Evolutionary conservation across 2,113 vertebrate genomes (phyloP).

Genomic region (Notechis scutatus): DNA sequence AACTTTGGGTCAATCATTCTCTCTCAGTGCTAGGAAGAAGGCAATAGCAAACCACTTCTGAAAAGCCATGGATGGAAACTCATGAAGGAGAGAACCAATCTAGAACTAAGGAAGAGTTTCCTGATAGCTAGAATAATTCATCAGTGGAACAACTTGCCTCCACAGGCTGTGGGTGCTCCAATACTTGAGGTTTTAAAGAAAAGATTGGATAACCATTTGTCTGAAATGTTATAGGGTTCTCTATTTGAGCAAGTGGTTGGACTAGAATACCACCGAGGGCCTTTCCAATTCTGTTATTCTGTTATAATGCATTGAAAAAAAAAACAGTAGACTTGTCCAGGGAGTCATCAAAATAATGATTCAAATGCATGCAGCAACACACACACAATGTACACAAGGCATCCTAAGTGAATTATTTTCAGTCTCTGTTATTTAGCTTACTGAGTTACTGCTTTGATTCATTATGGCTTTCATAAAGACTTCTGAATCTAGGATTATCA

Average conservation of each 20-base stretch:
- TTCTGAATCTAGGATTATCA: background rate
- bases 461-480: background rate
- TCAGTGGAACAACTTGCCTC: background rate
- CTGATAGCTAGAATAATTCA: background rate
- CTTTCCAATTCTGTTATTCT: background rate
- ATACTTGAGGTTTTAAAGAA: background rate
- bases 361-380: background rate
- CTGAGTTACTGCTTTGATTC: background rate
- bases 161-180: background rate
- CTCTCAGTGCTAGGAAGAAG: background rate
- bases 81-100: background rate
- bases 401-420: background rate
- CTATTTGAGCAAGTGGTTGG: background rate
- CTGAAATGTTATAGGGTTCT: background rate
- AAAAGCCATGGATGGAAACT: background rate
- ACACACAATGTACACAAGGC: background rate
- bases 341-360: background rate
- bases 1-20: background rate
- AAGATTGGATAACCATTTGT: background rate
- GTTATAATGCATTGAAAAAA: background rate
- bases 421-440: background rate
- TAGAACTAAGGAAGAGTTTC: background rate
- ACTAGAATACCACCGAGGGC: background rate
- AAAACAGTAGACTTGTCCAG: background rate
- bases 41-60: background rate